Base-by-base conservation (phyloP, 1,140 invertebrate genomes). In the Drosophila serrata region DNA sequence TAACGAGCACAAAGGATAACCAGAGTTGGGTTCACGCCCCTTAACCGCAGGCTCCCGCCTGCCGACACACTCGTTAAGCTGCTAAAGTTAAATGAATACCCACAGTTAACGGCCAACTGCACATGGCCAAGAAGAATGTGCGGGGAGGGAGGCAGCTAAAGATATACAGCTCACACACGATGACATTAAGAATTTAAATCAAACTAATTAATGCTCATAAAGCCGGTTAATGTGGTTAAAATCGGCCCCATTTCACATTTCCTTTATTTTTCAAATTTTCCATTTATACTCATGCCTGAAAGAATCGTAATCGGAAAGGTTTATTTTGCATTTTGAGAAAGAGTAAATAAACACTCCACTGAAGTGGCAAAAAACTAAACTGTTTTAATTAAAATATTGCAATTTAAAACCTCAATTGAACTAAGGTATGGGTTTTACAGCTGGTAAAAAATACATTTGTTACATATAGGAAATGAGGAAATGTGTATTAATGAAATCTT, bases 151-250 rank as follows among this genome's bases (percentile, higher is more conserved):
- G 59, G 37, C 58, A 53, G 65, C 69, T 49, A 64, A 60, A 85
- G 78, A 72, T 65, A 62, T 35, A 70, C 51, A 35, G 42, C 69
- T 72, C 46, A 79, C 69, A 76, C 73, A 68, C 46, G 51, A 65
- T 53, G 61, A 60, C 79, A 87, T 87, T 86, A 76, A 79, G 65
- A 87, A 80, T 87, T 87, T 84, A 88, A 87, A 87, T 84, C 84
- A 87, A 87, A 88, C 76, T 84, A 88, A 87, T 87, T 87, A 87
- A 88, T 88, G 76, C 75, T 55, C 80, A 72, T 61, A 67, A 80
- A 56, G 75, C 60, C 64, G 67, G 62, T 60, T 63, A 80, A 82
- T 79, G 82, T 79, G 80, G 62, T 70, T 79, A 51, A 72, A 78
- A 42, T 22, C 29, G 19, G 55, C 39, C 39, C 42, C 29, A 22